Evolutionary conservation across 2,797 vertebrate species (phyloP).

Genomic region (Myotis pilosus): DNA sequence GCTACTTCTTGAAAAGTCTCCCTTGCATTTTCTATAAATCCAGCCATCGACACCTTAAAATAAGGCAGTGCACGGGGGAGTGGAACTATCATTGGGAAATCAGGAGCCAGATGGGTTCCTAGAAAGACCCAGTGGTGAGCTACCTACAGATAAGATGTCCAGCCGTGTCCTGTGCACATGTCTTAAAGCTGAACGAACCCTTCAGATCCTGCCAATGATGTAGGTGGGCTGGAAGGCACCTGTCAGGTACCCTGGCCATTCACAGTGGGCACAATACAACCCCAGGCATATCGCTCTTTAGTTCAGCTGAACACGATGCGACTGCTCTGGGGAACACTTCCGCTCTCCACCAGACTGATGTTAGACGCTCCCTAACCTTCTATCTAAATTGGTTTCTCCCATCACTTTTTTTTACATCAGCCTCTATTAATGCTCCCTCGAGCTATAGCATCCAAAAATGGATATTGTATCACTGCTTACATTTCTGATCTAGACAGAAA

Average conservation of each 20-base stretch:
- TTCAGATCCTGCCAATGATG: background rate
- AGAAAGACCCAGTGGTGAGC: background rate
- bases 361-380: background rate
- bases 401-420: background rate
- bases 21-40: background rate
- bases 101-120: background rate
- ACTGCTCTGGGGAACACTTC: background rate
- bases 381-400: background rate
- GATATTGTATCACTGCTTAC: background rate
- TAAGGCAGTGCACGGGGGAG: background rate
- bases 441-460: background rate
- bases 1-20: background rate
- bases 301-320: background rate
- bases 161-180: background rate
- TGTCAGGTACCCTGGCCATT: background rate
- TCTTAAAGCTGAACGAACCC: background rate
- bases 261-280: background rate
- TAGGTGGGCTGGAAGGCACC: background rate
- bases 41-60: background rate
- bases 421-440: background rate
- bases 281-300: background rate
- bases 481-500: slow-evolving; percentile 16
- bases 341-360: background rate
- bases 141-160: background rate
- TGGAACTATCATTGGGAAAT: background rate